A percentile compares a stretch with the other conserved stretches of the same genome.
phyloP scores from a whole-genome alignment of 2,113 vertebrate genomes.

The Andinoacara biseriatus region DNA sequence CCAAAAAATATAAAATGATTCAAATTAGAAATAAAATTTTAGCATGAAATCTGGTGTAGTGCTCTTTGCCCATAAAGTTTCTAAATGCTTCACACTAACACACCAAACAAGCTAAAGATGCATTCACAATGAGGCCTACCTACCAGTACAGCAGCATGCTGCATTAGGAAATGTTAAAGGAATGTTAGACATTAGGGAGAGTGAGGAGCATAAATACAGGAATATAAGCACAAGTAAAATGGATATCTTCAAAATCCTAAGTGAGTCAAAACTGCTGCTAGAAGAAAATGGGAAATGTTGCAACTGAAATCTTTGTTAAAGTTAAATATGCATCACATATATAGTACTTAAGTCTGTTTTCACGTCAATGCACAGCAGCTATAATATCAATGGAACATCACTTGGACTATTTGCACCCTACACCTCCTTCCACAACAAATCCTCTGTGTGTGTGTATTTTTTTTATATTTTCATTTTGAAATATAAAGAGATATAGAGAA shows the following conservation, averaged over 20 bases:
- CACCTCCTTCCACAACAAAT: no score
- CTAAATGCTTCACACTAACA: conserved; percentile 51
- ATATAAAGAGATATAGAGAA: no score
- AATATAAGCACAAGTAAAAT: conserved; percentile 2
- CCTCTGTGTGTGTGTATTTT: no score
- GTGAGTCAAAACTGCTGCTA: neutral
- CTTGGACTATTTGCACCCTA: no score
- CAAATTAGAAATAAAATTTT: neutral
- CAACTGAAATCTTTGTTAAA: neutral
- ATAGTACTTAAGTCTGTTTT: no score
- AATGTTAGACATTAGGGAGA: conserved; percentile 71
- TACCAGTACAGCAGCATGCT: conserved; percentile 88
- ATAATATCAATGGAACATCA: fast-evolving
- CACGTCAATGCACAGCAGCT: neutral
- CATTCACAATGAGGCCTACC: conserved; percentile 74
- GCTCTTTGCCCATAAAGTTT: conserved; percentile 19
- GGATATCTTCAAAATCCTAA: neutral
- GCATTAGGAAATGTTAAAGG: conserved; percentile 80
- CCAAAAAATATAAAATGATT: neutral
- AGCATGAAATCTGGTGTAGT: conserved; percentile 37
- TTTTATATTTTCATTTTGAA: no score
- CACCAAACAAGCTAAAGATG: conserved; percentile 65
- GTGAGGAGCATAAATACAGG: conserved; percentile 51
- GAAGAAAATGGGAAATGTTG: neutral
- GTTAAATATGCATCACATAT: neutral